Percentiles rank a stretch among this genome's conserved stretches.
Conservation (phyloP, 2,797 vertebrate genomes). For the Denticeps clupeoides region DNA sequence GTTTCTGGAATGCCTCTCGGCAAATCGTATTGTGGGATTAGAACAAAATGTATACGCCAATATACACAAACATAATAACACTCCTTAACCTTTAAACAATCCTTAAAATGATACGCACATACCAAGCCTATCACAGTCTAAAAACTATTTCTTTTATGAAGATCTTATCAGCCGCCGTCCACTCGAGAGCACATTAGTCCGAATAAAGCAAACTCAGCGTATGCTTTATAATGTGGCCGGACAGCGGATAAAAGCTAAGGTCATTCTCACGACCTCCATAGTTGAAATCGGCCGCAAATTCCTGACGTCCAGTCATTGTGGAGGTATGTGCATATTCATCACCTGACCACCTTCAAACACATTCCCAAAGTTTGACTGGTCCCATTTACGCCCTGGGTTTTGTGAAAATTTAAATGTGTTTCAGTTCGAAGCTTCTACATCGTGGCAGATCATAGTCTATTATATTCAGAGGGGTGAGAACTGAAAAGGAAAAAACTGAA, state of each 20-base stretch:
- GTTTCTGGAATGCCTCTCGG: slow-evolving; percentile 2
- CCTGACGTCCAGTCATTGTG: slow-evolving; percentile 10
- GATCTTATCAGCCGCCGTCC: not conserved
- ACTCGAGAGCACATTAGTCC: not conserved
- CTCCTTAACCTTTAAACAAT: not conserved
- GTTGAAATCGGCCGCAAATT: slow-evolving; percentile 18
- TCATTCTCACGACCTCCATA: slow-evolving; percentile 32
- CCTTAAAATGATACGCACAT: not conserved
- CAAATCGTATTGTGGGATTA: no score
- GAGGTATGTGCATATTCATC: not conserved
- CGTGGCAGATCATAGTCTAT: no score
- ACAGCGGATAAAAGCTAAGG: slow-evolving; percentile 19
- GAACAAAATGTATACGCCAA: no score
- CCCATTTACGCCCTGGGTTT: no score
- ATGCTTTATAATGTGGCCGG: slow-evolving; percentile 18
- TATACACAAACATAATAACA: not conserved
- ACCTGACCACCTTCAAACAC: not conserved
- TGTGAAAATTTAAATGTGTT: no score
- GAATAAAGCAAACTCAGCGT: slow-evolving; percentile 10
- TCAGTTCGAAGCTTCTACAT: no score
- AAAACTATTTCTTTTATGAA: not conserved
- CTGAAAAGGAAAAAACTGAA: no score
- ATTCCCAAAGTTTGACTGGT: no score
- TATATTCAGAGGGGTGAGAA: no score
- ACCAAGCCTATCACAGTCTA: not conserved